phyloP scores from a whole-genome alignment of 2,113 vertebrate species.

The Chamaetylas fuelleborni region DNA sequence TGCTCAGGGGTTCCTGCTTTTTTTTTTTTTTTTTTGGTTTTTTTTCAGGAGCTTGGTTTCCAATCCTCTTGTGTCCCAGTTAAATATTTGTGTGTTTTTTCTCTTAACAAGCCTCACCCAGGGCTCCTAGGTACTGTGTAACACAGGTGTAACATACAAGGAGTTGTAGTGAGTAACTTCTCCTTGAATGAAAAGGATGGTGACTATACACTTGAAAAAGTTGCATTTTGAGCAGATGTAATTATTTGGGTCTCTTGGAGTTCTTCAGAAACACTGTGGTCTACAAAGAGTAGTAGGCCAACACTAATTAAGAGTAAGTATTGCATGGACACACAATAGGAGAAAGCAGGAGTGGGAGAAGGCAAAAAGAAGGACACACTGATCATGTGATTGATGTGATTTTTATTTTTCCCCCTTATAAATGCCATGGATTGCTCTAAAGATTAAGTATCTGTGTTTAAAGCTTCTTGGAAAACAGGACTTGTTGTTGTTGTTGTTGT shows the following conservation, averaged over 20 bases:
- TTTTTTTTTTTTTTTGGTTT: neutral
- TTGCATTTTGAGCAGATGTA: neutral
- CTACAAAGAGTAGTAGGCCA: neutral
- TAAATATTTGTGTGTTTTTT: neutral
- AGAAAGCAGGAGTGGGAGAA: neutral
- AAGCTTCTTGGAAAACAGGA: neutral
- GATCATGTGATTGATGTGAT: neutral
- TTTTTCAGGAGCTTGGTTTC: neutral
- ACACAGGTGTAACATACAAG: neutral
- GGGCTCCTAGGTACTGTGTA: neutral
- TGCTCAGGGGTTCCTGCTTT: neutral
- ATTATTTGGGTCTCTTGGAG: neutral
- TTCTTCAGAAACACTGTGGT: neutral
- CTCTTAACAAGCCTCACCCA: neutral
- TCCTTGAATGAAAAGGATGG: neutral
- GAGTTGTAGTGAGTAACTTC: neutral
- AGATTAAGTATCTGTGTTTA: neutral
- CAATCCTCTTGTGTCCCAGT: neutral
- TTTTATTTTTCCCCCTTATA: neutral
- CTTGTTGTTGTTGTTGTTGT: rapidly evolving
- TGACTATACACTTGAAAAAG: neutral
- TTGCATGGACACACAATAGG: neutral
- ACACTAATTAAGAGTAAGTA: neutral
- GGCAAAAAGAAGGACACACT: neutral
- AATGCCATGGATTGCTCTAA: neutral